phyloP scores from a whole-genome alignment of 2,113 vertebrate species.

The Datnioides undecimradiatus region DNA sequence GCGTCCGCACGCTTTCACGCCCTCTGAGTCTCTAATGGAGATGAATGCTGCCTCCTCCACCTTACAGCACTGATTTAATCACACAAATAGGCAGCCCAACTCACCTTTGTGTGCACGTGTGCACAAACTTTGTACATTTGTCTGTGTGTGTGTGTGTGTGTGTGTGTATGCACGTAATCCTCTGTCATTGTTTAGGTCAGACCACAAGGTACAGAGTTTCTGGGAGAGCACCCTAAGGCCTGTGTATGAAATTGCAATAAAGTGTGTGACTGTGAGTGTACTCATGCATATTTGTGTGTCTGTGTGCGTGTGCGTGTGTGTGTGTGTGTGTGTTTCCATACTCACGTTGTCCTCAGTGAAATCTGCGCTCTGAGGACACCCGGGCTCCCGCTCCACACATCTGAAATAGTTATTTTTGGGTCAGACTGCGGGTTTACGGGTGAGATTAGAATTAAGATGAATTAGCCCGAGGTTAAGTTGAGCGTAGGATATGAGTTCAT shows the following conservation, averaged over 20 bases:
- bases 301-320: no score
- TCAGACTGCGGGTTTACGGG: conserved; percentile 19
- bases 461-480: conserved; percentile 19
- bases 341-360: background rate
- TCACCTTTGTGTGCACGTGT: conserved; percentile 44
- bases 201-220: conserved; percentile 26
- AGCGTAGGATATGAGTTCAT: conserved; percentile 6
- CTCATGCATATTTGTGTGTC: conserved; percentile 5
- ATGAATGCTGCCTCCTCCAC: conserved; percentile 64
- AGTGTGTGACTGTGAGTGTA: conserved; percentile 29
- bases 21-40: conserved; percentile 52
- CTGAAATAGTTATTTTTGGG: conserved; percentile 29
- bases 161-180: conserved; percentile 20
- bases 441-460: conserved; percentile 39
- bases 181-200: conserved; percentile 23
- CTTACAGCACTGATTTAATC: conserved; percentile 72
- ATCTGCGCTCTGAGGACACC: background rate
- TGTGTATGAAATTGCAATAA: conserved; percentile 33
- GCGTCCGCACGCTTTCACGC: conserved; percentile 31
- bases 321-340: background rate
- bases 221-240: conserved; percentile 11
- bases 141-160: background rate
- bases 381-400: background rate
- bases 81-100: conserved; percentile 58
- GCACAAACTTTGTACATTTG: background rate